phyloP scores from a whole-genome alignment of 2,113 vertebrate genomes.

The Struthidea cinerea region DNA sequence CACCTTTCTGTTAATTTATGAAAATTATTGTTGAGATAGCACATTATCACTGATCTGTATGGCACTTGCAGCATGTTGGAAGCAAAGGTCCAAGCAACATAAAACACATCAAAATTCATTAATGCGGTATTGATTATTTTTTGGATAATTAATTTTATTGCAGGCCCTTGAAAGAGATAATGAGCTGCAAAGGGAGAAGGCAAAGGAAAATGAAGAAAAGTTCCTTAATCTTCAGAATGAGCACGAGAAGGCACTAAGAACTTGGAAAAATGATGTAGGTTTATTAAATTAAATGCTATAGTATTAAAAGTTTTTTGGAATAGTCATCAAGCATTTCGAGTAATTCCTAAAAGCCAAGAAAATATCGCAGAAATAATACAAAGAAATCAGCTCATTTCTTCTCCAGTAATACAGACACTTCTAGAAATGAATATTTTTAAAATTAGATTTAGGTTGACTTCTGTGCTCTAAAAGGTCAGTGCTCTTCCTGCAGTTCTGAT shows the following conservation, averaged over 20 bases:
- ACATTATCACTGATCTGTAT: constrained; percentile 94
- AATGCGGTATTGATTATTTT: constrained; percentile 95
- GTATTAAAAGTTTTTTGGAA: constrained; percentile 56
- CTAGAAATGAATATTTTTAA: neutral
- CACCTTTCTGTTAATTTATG: constrained; percentile 93
- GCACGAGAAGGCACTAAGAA: constrained; percentile 72
- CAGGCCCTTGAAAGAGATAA: constrained; percentile 96
- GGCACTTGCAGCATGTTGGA: constrained; percentile 85
- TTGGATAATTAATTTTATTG: constrained; percentile 99
- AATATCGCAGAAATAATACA: constrained; percentile 44
- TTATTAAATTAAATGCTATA: constrained; percentile 64
- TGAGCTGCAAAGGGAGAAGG: constrained; percentile 86
- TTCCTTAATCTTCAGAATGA: constrained; percentile 83
- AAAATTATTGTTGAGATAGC: constrained; percentile 96
- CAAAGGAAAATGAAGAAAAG: constrained; percentile 85
- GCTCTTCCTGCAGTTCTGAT: neutral
- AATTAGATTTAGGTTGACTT: neutral
- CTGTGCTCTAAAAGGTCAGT: neutral
- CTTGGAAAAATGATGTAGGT: constrained; percentile 84
- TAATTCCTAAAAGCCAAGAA: constrained; percentile 59
- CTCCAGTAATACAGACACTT: neutral
- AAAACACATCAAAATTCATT: constrained; percentile 97
- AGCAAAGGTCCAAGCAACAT: constrained; percentile 89
- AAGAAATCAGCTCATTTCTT: neutral
- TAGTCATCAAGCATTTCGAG: constrained; percentile 32